Evolutionary conservation across 1,140 invertebrate species (phyloP), one percentile per base, ranked within the genome.

Genomic region (Pristionchus pacificus): DNA sequence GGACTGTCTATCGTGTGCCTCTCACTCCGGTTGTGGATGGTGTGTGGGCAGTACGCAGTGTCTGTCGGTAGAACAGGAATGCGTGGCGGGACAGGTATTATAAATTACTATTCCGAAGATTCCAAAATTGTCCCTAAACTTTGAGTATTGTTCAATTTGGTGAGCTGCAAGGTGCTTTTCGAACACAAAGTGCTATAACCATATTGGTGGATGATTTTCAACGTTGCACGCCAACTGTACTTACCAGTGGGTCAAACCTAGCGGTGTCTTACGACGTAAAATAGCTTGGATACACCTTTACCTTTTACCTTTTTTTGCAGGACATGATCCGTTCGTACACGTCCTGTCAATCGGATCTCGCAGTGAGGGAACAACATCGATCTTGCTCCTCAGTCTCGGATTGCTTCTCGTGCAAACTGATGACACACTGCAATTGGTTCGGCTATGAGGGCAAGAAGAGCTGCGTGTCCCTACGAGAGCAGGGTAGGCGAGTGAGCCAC

Each of bases 381-480:
- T 72, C 77, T 10, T 82, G 80, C 57, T 66, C 27, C 49, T 64
- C 78, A 67, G 79, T 78, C 24, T 71, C 63, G 14, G 79, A 84
- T 38, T 82, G 80, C 60, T 75, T 69, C 61, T 76, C 77, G n/a
- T 82, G 80, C 62, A 65, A 72, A 27, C 72, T 77, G 19, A 29
- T 77, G 30, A 24, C 68, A 10, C 82, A 82, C 72, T 82, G 80
- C 62, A 72, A 71, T 29, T 82, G 80, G 80, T 77, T 80, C 28
- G 68, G 72, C 3, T 62, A 84, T n/a, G 80, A 80, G 29, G 65
- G 67, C 19, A 74, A 76, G 25, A 75, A 79, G 1, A 65, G 68
- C 28, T 82, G 80, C 62, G 74, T 82, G 60, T 83, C 80, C n/a
- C 63, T 76, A 27, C 70, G 75, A 14, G 80, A 82, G 38, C 55